phyloP scores from a whole-genome alignment of 2,113 vertebrate genomes.

The Xenopus borealis region DNA sequence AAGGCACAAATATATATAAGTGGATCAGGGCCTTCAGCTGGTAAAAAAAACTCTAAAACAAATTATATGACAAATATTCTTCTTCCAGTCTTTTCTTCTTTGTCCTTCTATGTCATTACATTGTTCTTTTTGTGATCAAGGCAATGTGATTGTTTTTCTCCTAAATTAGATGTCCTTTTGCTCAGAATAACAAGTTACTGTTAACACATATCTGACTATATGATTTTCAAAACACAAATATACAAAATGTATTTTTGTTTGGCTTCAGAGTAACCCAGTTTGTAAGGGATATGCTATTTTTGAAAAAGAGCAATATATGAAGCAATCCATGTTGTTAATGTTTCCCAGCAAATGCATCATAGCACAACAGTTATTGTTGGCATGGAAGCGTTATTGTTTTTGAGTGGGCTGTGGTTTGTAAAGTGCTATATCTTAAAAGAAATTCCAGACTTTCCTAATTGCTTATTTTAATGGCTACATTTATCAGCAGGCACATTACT shows the following conservation, averaged over 20 bases:
- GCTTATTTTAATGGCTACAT: constrained; percentile 22
- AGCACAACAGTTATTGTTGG: background rate
- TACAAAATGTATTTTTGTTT: background rate
- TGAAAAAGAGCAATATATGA: background rate
- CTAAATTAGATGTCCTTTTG: too few species aligned
- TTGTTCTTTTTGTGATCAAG: too few species aligned
- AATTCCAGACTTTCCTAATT: constrained; percentile 29
- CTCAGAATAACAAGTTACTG: too few species aligned
- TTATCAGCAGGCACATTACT: constrained; percentile 18
- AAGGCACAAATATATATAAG: too few species aligned
- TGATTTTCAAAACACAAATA: background rate
- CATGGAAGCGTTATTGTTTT: constrained; percentile 1
- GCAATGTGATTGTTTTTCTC: too few species aligned
- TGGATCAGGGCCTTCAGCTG: too few species aligned
- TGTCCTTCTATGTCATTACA: too few species aligned
- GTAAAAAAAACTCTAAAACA: too few species aligned
- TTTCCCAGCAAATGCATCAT: constrained; percentile 12
- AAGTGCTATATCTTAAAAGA: constrained; percentile 56
- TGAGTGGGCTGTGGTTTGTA: constrained; percentile 47
- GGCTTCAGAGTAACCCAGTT: background rate
- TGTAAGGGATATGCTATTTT: background rate
- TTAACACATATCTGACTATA: background rate
- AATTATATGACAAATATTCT: too few species aligned
- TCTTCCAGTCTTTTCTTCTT: too few species aligned
- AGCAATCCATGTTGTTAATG: background rate